Evolutionary conservation across 2,113 vertebrate genomes (phyloP).

Genomic region (Rafetus swinhoei): DNA sequence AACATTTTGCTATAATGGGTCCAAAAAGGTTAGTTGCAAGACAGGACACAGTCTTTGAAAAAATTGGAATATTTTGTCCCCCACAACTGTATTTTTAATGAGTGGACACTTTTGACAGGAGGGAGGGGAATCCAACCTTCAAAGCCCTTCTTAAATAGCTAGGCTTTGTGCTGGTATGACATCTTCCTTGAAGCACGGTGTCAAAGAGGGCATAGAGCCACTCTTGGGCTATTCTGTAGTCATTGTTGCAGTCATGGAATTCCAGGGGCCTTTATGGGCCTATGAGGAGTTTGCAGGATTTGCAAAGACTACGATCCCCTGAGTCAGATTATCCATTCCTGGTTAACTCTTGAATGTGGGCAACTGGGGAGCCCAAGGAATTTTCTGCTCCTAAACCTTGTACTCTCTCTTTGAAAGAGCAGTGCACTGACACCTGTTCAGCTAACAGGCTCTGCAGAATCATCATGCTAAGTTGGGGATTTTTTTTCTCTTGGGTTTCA

Average conservation of each 20-base stretch:
- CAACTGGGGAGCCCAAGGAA: not conserved
- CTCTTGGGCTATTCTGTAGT: not conserved
- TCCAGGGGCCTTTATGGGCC: not conserved
- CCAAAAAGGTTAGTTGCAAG: not conserved
- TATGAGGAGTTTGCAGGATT: not conserved
- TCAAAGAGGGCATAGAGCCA: rapidly evolving
- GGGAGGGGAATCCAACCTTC: not conserved
- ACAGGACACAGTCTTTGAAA: not conserved
- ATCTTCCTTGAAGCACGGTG: not conserved
- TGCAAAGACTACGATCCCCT: not conserved
- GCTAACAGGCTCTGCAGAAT: no score
- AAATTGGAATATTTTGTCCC: rapidly evolving
- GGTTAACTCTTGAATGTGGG: not conserved
- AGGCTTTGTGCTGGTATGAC: not conserved
- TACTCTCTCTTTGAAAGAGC: not conserved
- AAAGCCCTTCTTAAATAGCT: not conserved
- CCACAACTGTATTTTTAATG: not conserved
- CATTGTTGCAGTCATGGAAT: rapidly evolving
- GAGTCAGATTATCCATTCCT: not conserved
- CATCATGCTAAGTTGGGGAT: no score
- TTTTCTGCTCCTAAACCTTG: not conserved
- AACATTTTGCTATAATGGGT: rapidly evolving
- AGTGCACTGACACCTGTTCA: not conserved
- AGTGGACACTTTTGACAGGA: not conserved
- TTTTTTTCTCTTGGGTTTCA: not conserved